Percentiles rank a stretch among this genome's conserved stretches.
phyloP scores from a whole-genome alignment of 1,140 invertebrate species.

The Meloidogyne hapla region DNA sequence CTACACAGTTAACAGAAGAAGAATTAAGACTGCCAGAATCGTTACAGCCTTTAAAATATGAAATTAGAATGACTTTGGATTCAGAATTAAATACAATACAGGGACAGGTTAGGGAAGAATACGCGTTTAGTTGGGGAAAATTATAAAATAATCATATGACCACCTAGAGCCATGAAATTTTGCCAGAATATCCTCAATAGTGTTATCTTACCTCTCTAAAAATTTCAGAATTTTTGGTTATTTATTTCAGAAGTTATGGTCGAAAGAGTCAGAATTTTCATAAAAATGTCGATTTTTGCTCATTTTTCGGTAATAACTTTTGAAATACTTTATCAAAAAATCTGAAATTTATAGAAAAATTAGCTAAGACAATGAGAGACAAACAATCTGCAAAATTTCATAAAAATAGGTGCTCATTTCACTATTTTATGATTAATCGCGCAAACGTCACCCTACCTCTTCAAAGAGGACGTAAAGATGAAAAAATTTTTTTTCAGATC shows the following conservation, averaged over 20 bases:
- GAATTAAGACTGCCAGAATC: neutral
- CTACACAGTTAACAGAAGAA: neutral
- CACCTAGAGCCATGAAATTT: neutral
- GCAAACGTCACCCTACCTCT: neutral
- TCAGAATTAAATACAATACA: neutral
- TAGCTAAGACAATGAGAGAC: neutral
- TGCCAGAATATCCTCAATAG: neutral
- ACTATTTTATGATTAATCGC: neutral
- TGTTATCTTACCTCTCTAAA: neutral
- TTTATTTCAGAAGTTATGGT: neutral
- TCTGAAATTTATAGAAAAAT: neutral
- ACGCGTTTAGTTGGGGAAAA: neutral
- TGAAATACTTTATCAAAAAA: neutral
- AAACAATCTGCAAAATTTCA: neutral
- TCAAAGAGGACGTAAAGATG: neutral
- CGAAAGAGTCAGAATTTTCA: neutral
- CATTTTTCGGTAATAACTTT: neutral
- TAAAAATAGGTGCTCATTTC: neutral
- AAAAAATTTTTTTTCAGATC: neutral
- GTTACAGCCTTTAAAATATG: neutral
- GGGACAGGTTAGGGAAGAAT: neutral
- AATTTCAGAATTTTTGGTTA: neutral
- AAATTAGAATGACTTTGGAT: neutral
- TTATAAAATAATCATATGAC: neutral
- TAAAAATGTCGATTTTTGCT: neutral